Base-by-base conservation (phyloP, 2,113 vertebrate genomes). In the Bufo bufo region DNA sequence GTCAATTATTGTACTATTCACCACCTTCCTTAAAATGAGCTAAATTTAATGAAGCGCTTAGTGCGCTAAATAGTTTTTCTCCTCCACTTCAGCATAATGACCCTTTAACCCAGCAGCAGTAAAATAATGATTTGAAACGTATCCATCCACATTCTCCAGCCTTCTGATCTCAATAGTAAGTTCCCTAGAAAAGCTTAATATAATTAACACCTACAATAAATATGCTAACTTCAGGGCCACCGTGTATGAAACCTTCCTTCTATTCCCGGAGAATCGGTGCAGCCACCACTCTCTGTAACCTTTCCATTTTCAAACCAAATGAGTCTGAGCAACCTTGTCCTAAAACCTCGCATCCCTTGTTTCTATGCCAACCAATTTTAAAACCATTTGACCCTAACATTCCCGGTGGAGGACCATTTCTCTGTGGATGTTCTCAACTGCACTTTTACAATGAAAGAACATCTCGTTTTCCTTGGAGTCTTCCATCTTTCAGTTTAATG, bases 341-440 rank as follows among this genome's bases (percentile, higher is more conserved):
- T 84, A 74, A 84, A 84, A 71, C 23, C 66, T 84, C 20, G 33
- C 47, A 58, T 74, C 69, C 23, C 33, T 58, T 56, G 83, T 85
- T 85, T 85, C 69, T 84, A 84, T 84, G 63, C 63, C 82, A 84
- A 84, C 82, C 82, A 71, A 52, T 84, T 71, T 54, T 71, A 66
- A 43, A 84, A 84, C 82, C 65, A 50, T 84, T 52, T 71, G 82
- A 65, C 82, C 82, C n/a, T 33, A 84, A 71, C 47, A 17, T 49
- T 84, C 63, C 63, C 82, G 0, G 54, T 52, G 82, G 82, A 83
- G 69, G 47, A n/a, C 81, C 47, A 66, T 69, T 61, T 61, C 81
- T 66, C 47, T 52, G 81, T 71, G 65, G 47, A 84, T 71, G 33
- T 54, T 54, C 61, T 83, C 50, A 23, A n/a, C 6, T 54, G 47